phyloP scores from a whole-genome alignment of 2,797 vertebrate species.

The Fistularia tabacaria region DNA sequence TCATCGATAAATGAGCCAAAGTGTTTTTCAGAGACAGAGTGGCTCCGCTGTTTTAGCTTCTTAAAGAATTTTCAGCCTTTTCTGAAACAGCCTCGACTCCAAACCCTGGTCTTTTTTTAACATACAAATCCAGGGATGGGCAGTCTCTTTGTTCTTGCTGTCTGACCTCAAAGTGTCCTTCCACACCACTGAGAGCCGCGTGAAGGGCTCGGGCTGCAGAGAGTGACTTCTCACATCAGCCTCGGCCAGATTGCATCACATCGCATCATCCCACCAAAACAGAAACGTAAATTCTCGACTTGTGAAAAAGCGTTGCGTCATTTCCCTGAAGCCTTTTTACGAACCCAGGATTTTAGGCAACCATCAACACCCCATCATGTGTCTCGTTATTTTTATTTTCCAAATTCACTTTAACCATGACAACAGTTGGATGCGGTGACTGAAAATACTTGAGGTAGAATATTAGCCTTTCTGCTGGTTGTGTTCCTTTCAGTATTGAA shows the following conservation, averaged over 20 bases:
- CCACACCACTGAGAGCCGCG: slow-evolving; percentile 1
- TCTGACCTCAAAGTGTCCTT: slow-evolving; percentile 7
- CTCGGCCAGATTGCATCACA: not conserved
- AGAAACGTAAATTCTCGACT: not conserved
- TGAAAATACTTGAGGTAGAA: not conserved
- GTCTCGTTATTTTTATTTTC: slow-evolving; percentile 8
- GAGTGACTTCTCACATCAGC: not conserved
- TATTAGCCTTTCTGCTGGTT: not conserved
- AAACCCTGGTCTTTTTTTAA: slow-evolving; percentile 1
- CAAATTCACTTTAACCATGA: not conserved
- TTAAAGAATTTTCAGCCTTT: too few relatives aligned
- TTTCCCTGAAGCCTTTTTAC: slow-evolving; percentile 1
- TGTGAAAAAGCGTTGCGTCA: not conserved
- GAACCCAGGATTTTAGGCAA: not conserved
- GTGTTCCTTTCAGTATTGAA: slow-evolving; percentile 3
- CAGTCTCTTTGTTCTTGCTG: slow-evolving; percentile 4
- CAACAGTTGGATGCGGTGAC: slow-evolving; percentile 1
- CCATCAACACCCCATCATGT: slow-evolving; percentile 3
- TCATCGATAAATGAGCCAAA: too few relatives aligned
- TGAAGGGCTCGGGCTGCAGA: not conserved
- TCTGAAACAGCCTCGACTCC: too few relatives aligned
- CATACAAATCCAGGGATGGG: not conserved
- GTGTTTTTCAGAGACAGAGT: too few relatives aligned
- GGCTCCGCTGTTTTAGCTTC: too few relatives aligned
- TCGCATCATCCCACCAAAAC: not conserved